These are phyloP conservation scores for Porites divaricata DNA, from an alignment of 92 coral and sea anemone genomes.

Conservation along the genomic window DNA sequence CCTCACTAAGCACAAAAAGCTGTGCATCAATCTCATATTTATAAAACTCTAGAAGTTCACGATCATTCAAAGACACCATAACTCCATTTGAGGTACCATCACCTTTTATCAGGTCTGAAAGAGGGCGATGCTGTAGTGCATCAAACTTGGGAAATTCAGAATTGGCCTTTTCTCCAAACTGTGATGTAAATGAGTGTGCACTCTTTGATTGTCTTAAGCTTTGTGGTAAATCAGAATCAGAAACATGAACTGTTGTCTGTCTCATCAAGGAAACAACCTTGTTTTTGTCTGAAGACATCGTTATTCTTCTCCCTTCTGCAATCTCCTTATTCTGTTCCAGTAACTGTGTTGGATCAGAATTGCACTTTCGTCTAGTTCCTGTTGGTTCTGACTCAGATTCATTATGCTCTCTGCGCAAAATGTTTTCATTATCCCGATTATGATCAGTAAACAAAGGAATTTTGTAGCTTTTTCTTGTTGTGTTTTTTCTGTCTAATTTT, in stretches of 20 bases:
- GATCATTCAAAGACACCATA: constrained; percentile 79
- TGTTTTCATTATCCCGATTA: constrained; percentile 26
- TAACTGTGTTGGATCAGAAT: constrained; percentile 80
- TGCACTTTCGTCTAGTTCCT: constrained; percentile 73
- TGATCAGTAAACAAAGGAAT: constrained; percentile 46
- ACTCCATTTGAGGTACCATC: constrained; percentile 58
- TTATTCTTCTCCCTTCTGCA: constrained; percentile 2
- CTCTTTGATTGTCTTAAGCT: constrained; percentile 37
- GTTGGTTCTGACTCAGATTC: constrained; percentile 42
- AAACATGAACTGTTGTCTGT: constrained; percentile 62
- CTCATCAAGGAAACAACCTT: constrained; percentile 31
- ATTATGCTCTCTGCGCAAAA: constrained; percentile 49
- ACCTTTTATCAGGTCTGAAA: constrained; percentile 49
- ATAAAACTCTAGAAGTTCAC: constrained; percentile 85
- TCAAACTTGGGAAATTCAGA: constrained; percentile 4
- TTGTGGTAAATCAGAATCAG: constrained; percentile 80
- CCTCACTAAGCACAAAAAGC: constrained; percentile 91
- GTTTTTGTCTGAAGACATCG: constrained; percentile 7
- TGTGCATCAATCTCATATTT: constrained; percentile 94
- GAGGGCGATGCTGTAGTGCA: constrained; percentile 37
- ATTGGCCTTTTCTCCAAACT: constrained; percentile 17
- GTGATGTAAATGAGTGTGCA: constrained; percentile 41
- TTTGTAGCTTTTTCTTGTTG: constrained; percentile 83
- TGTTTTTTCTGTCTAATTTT: constrained; percentile 81
- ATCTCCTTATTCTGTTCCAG: constrained; percentile 44